Conservation (phyloP, 2,797 vertebrate genomes). For the Poecile montanus region DNA sequence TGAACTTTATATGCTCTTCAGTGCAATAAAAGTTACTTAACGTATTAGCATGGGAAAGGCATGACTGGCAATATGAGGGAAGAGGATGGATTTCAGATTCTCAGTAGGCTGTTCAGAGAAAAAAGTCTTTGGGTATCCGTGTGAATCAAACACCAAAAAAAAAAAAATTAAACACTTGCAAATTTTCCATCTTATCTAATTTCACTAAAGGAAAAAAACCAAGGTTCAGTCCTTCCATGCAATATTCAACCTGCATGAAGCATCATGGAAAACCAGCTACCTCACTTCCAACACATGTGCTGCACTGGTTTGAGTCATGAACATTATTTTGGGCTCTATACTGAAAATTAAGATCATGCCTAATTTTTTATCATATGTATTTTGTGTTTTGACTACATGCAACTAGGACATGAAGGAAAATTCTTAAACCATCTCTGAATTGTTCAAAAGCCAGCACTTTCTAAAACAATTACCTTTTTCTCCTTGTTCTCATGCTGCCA, state of each 20-base stretch:
- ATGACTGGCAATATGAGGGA: background rate
- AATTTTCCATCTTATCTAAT: constrained; percentile 8
- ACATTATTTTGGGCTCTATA: background rate
- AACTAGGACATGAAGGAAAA: background rate
- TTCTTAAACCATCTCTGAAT: background rate
- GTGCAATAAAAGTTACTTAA: constrained; percentile 45
- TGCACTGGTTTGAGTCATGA: background rate
- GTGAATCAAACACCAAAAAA: background rate
- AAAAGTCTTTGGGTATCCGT: background rate
- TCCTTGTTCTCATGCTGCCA: background rate
- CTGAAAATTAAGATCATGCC: background rate
- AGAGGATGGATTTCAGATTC: constrained; percentile 36
- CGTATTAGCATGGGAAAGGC: constrained; percentile 45
- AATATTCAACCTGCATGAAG: background rate
- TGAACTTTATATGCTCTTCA: constrained; percentile 60
- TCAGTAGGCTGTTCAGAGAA: background rate
- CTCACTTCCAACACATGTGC: background rate
- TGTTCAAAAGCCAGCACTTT: background rate
- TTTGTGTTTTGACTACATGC: background rate
- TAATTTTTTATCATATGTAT: background rate
- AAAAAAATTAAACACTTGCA: background rate
- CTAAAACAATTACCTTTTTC: background rate
- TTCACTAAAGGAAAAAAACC: constrained; percentile 1
- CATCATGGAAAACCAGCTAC: background rate
- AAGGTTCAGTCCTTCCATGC: background rate